Percentiles rank a stretch among this genome's conserved stretches.
Evolutionary conservation across 1,140 invertebrate species (phyloP).

Genomic region (Megathymus violae): DNA sequence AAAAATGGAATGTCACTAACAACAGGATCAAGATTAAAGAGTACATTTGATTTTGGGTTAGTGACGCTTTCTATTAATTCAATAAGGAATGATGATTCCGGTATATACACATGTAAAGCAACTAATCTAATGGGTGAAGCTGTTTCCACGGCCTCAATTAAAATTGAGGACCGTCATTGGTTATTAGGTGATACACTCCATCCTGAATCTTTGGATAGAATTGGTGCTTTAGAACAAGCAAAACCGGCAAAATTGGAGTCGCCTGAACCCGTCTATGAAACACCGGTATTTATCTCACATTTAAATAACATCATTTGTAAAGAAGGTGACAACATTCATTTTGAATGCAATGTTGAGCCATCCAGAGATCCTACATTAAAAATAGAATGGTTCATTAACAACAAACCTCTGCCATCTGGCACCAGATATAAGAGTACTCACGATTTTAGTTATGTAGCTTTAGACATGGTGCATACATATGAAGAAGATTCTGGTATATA

Average conservation of each 20-base stretch:
- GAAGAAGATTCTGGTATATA: slow-evolving; percentile 96
- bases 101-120: slow-evolving; percentile 97
- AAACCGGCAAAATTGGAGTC: slow-evolving; percentile 85
- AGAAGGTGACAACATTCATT: slow-evolving; percentile 96
- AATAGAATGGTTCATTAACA: slow-evolving; percentile 98
- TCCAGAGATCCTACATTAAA: slow-evolving; percentile 97
- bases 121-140: slow-evolving; percentile 95
- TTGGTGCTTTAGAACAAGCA: slow-evolving; percentile 94
- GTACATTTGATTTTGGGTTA: slow-evolving; percentile 97
- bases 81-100: slow-evolving; percentile 93
- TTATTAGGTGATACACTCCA: slow-evolving; percentile 94
- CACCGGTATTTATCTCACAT: slow-evolving; percentile 95
- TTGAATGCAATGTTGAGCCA: slow-evolving; percentile 97
- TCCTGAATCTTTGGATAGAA: slow-evolving; percentile 94
- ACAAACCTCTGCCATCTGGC: slow-evolving; percentile 91
- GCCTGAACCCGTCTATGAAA: slow-evolving; percentile 91
- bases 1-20: slow-evolving; percentile 95
- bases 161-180: slow-evolving; percentile 95
- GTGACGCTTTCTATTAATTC: slow-evolving; percentile 95
- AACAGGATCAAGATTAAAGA: slow-evolving; percentile 92
- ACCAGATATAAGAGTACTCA: slow-evolving; percentile 93
- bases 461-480: slow-evolving; percentile 92
- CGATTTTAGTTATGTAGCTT: slow-evolving; percentile 94
- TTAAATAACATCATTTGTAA: slow-evolving; percentile 95
- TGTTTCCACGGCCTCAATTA: slow-evolving; percentile 94